Base-by-base conservation (phyloP, 1,140 invertebrate genomes). In the Diuraphis noxia region DNA sequence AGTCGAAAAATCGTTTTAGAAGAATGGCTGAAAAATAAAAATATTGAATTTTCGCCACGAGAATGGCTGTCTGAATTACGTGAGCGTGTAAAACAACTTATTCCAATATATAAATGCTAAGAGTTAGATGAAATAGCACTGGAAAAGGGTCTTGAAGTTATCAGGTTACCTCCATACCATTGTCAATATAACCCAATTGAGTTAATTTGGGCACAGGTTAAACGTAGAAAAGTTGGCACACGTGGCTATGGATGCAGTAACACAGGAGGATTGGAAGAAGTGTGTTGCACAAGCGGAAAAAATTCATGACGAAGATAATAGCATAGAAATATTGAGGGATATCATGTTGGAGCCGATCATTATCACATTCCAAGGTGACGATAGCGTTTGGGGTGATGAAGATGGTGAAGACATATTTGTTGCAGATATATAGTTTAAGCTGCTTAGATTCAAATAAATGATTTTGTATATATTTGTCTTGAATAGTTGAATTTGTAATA, bases 21-120 rank as follows among this genome's bases (percentile, higher is more conserved):
- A 81, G 36, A 81, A 36, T 81, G 79, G 79, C 34, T 81, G 79
- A 81, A 81, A 81, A 81, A 25, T n/a, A 81, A 81, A 38, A 81
- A 81, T 81, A 25, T 81, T 38, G 79, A 81, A 17, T 81, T 81
- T 81, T 81, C 38, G 23, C 34, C 79, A 81, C 34, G 7, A 38
- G 38, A 81, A 81, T 2, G 21, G 79, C 10, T 81, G 10, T 81
- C 36, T 4, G 79, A 81, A 81, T 41, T 81, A 13, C 36, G 79
- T 81, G 79, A 81, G 23, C 79, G 79, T 2, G 34, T 81, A 19
- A 81, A 81, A 81, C 2, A 17, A 81, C 79, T 81, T 38, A 38
- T 81, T n/a, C 79, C 34, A 21, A 3, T 1, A 13, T 17, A 38
- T 21, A 36, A 81, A 81, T 25, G 56, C 2, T 63, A 63, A 2